phyloP scores from a whole-genome alignment of 92 coral and sea anemone species.

The Pocillopora grandis region DNA sequence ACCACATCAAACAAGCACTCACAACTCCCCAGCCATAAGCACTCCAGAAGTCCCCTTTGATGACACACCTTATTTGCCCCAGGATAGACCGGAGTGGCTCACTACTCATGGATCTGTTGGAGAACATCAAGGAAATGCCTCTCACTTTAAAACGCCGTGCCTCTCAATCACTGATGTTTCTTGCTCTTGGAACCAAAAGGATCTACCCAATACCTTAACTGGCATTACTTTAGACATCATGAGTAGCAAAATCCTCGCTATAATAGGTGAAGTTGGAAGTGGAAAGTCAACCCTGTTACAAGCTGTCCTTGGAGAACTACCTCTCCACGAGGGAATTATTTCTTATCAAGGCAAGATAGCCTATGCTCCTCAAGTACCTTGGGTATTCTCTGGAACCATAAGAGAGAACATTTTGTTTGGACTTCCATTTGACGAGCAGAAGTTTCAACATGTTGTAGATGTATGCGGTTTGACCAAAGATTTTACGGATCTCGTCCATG shows the following conservation, averaged over 20 bases:
- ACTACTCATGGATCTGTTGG: neutral
- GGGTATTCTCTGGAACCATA: constrained; percentile 27
- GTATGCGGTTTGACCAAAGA: constrained; percentile 19
- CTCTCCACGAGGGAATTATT: neutral
- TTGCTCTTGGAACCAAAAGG: constrained; percentile 12
- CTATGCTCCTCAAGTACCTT: constrained; percentile 22
- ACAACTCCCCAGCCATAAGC: neutral
- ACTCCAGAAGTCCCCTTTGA: neutral
- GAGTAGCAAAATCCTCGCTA: neutral
- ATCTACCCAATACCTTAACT: neutral
- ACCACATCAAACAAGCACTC: neutral
- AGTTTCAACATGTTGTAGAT: constrained; percentile 3
- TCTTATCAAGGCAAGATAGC: constrained; percentile 17
- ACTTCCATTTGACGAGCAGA: neutral
- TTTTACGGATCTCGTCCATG: neutral
- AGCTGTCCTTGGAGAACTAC: constrained; percentile 19
- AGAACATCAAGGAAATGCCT: no score
- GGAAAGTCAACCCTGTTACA: constrained; percentile 24
- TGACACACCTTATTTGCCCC: neutral
- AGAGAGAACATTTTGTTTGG: constrained; percentile 36
- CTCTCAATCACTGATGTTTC: neutral
- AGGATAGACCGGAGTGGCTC: neutral
- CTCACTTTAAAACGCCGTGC: neutral
- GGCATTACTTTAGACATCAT: neutral
- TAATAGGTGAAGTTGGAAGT: constrained; percentile 32